These are phyloP conservation scores for Brachionus angularis DNA, from an alignment of 1,140 invertebrate species.

Conservation along the genomic window DNA sequence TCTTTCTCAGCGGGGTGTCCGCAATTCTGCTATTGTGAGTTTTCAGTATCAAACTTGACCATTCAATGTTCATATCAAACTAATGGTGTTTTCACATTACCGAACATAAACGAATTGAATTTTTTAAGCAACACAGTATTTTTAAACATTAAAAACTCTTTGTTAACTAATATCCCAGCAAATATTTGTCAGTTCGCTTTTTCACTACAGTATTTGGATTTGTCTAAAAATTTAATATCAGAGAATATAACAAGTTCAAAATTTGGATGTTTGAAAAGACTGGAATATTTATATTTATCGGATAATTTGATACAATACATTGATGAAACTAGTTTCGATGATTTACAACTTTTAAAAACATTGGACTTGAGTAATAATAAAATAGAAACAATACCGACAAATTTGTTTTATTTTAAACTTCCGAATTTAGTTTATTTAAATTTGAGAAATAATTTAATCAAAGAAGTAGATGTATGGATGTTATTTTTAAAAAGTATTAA, in stretches of 20 bases:
- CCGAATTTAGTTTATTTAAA: not conserved
- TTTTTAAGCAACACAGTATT: no score
- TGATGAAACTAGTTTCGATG: not conserved
- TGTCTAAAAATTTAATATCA: not conserved
- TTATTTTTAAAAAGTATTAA: slow-evolving; percentile 23
- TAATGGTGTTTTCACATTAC: no score
- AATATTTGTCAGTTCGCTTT: not conserved
- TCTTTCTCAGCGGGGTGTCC: no score
- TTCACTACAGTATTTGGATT: not conserved
- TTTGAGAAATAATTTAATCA: not conserved
- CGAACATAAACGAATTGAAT: no score
- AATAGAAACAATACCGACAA: not conserved
- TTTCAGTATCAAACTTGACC: no score
- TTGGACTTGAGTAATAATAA: slow-evolving; percentile 6
- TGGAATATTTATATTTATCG: slow-evolving; percentile 24
- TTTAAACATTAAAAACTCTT: no score
- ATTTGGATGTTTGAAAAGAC: slow-evolving; percentile 1
- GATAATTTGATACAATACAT: slow-evolving; percentile 7
- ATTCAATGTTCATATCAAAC: no score
- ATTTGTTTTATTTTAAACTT: slow-evolving; percentile 19
- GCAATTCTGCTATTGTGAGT: no score
- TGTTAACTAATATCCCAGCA: not conserved
- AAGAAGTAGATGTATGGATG: slow-evolving; percentile 34
- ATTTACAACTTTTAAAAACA: not conserved
- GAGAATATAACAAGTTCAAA: not conserved